Evolutionary conservation across 2,797 vertebrate genomes (phyloP).

Genomic region (Microctenopoma stevenorrisi): DNA sequence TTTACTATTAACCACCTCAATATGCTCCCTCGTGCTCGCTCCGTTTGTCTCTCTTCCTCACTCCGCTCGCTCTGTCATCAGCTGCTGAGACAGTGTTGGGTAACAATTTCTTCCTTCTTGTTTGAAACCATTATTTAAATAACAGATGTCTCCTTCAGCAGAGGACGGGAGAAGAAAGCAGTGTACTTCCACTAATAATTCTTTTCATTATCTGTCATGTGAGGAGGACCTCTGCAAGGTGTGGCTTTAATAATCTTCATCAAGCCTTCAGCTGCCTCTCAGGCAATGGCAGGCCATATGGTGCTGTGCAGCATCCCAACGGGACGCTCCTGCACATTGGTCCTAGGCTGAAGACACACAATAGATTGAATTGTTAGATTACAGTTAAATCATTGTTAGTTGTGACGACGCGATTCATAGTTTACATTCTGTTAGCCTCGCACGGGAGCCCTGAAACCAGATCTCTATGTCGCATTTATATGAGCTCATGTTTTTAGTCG

Average conservation of each 20-base stretch:
- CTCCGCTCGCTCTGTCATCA: conserved; percentile 59
- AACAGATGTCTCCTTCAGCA: conserved; percentile 75
- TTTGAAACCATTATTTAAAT: conserved; percentile 77
- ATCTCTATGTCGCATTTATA: conserved; percentile 11
- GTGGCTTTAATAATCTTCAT: conserved; percentile 59
- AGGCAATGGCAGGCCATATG: conserved; percentile 14
- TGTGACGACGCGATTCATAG: not conserved
- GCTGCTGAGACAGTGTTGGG: conserved; percentile 66
- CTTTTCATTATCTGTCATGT: conserved; percentile 73
- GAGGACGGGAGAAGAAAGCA: conserved; percentile 68
- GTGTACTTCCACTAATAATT: conserved; percentile 51
- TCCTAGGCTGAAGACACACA: not conserved
- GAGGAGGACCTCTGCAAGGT: conserved; percentile 62
- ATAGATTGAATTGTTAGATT: conserved; percentile 11
- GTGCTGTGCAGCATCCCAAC: conserved; percentile 35
- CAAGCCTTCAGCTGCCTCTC: conserved; percentile 39
- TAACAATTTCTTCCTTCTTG: conserved; percentile 71
- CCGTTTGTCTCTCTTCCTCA: conserved; percentile 39
- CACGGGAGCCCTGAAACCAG: not conserved
- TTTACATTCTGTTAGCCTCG: not conserved
- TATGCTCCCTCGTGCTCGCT: conserved; percentile 47
- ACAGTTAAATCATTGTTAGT: not conserved
- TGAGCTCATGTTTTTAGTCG: conserved; percentile 11
- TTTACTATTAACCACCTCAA: conserved; percentile 73
- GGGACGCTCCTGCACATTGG: conserved; percentile 6